Conservation (phyloP, 2,113 vertebrate genomes). For the Gasterosteus aculeatus region DNA sequence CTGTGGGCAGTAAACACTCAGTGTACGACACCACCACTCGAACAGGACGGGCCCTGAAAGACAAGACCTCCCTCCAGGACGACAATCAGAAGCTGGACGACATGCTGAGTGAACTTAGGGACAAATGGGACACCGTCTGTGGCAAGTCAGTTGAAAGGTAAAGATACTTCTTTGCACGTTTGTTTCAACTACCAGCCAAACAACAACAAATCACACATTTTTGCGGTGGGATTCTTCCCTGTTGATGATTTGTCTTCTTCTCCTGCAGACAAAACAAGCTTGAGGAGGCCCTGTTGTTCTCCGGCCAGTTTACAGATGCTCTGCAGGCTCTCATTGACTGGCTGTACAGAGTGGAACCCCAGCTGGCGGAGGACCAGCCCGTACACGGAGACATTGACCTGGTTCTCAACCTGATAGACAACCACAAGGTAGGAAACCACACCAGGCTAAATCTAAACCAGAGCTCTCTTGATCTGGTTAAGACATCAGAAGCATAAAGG, state of each 20-base stretch:
- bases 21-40: constrained; percentile 95
- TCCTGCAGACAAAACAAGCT: constrained; percentile 93
- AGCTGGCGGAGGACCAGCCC: constrained; percentile 96
- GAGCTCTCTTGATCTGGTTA: not conserved
- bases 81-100: constrained; percentile 95
- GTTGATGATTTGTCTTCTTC: constrained; percentile 17
- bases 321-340: constrained; percentile 98
- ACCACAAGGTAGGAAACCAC: constrained; percentile 89
- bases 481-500: not conserved
- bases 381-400: constrained; percentile 97
- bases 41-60: constrained; percentile 93
- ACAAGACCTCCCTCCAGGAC: constrained; percentile 91
- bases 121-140: constrained; percentile 98
- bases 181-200: not conserved
- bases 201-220: not conserved
- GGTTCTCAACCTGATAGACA: constrained; percentile 97
- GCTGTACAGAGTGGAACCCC: constrained; percentile 96
- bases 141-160: constrained; percentile 99
- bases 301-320: constrained; percentile 97
- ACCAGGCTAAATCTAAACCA: not conserved
- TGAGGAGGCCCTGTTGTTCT: constrained; percentile 96
- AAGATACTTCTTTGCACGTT: not conserved
- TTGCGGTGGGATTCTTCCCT: not conserved
- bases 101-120: constrained; percentile 96
- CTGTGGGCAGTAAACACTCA: constrained; percentile 94